Percentiles rank a stretch among this genome's conserved stretches.
Evolutionary conservation across 1,140 invertebrate species (phyloP).

Genomic region (Heliconius melpomene): DNA sequence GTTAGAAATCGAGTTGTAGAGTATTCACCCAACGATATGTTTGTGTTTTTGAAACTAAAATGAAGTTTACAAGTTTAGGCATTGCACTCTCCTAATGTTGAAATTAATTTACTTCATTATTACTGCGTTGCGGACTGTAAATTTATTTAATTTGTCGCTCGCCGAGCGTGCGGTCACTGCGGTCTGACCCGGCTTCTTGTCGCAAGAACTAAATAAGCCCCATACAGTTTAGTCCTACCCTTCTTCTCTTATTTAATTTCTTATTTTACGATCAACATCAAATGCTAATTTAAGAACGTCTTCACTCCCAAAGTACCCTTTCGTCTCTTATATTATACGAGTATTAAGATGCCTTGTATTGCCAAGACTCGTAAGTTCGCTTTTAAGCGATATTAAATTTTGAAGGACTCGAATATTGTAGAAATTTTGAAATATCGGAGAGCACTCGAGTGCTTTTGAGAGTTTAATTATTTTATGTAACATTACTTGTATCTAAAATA

Average conservation of each 20-base stretch:
- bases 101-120: slow-evolving; percentile 38
- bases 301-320: slow-evolving; percentile 27
- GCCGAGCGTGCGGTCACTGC: slow-evolving; percentile 39
- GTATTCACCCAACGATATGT: not conserved
- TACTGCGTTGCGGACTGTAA: slow-evolving; percentile 39
- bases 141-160: slow-evolving; percentile 47
- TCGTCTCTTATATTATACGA: slow-evolving; percentile 27
- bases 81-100: slow-evolving; percentile 33
- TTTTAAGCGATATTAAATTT: slow-evolving; percentile 48
- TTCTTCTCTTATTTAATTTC: slow-evolving; percentile 30
- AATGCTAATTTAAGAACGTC: slow-evolving; percentile 30
- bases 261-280: slow-evolving; percentile 27
- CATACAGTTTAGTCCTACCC: slow-evolving; percentile 25
- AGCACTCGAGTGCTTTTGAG: slow-evolving; percentile 41
- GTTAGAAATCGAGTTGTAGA: not conserved
- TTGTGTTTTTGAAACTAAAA: slow-evolving; percentile 1
- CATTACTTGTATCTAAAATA: slow-evolving; percentile 9
- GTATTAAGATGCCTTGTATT: slow-evolving; percentile 26
- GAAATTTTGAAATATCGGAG: slow-evolving; percentile 39
- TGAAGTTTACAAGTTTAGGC: not conserved
- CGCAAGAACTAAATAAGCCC: slow-evolving; percentile 45
- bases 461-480: slow-evolving; percentile 41
- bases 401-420: slow-evolving; percentile 43
- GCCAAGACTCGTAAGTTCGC: slow-evolving; percentile 34
- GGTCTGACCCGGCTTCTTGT: slow-evolving; percentile 43